Evolutionary conservation across 2,888 invertebrate genomes (phyloP), one percentile per base, ranked within the genome.

Genomic region (Thymelicus lineola): DNA sequence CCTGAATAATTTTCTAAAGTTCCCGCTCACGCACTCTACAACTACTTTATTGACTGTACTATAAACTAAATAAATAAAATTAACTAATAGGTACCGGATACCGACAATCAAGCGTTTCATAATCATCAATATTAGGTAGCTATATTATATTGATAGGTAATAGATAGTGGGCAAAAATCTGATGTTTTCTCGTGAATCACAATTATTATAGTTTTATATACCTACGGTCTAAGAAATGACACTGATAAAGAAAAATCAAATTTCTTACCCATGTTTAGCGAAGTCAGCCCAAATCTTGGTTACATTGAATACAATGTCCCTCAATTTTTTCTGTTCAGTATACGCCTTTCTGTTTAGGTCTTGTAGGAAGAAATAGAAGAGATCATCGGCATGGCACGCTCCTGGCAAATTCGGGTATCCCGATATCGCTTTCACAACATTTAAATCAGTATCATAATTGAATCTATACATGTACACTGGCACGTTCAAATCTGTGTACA

Each of bases 201-300:
- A 28, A 28, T 28, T 28, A 28, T 28, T 28, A 28, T 28, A 28
- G 5, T 28, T 28, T 3, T 28, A 28, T 5, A 28, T 20, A 20
- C 20, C 20, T 20, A 20, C 3, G 20, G 20, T 28, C 28, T 28
- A 3, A 2, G 28, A 28, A 42, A 9, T 42, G 12, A 42, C 9
- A 42, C 0, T 12, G 42, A 53, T 10, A 53, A 53, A 10, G 17
- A 20, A 53, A 17, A 28, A 6, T 28, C 12, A 15, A 61, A 36
- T 57, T 57, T 77, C 83, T 84, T 77, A 94, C 94, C 87, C 86
- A 71, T 86, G 84, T 80, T 85, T 91, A 0, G 92, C 92, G 71
- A 94, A 94, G 72, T 93, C 89, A 0, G 88, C 80, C 92, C 94
- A 94, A 48, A 94, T 68, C 71, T 88, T 91, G 0, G 92, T 90